These are phyloP conservation scores for Dicranocentrus wangi DNA, from an alignment of 2,888 invertebrate species.

Conservation along the genomic window DNA sequence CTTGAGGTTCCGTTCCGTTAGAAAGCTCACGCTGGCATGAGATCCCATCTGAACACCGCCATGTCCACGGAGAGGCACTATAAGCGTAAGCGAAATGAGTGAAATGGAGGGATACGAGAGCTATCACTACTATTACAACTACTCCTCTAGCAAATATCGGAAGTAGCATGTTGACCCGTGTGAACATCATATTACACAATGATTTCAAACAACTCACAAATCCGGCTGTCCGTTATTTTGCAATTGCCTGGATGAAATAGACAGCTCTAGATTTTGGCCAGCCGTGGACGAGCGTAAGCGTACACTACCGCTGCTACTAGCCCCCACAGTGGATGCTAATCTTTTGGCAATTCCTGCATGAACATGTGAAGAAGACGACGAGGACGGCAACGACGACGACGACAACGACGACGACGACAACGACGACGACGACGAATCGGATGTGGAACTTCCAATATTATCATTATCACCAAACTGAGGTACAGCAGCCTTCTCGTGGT, in stretches of 20 bases:
- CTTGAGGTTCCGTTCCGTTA: constrained; percentile 49
- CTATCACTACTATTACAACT: not conserved
- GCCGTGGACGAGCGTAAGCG: not conserved
- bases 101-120: constrained; percentile 24
- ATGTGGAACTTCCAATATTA: constrained; percentile 16
- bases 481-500: constrained; percentile 58
- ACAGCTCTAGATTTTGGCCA: constrained; percentile 38
- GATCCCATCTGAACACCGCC: constrained; percentile 70
- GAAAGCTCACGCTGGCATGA: constrained; percentile 66
- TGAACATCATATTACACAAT: not conserved
- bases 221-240: constrained; percentile 50
- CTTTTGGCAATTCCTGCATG: constrained; percentile 59
- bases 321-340: constrained; percentile 55
- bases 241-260: constrained; percentile 56
- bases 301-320: constrained; percentile 4
- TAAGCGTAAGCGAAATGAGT: constrained; percentile 45
- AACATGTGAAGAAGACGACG: constrained; percentile 5
- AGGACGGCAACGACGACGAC: not conserved
- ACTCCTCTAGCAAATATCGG: constrained; percentile 19
- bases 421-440: constrained; percentile 4
- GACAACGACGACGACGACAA: too few relatives aligned
- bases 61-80: constrained; percentile 73
- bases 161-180: not conserved
- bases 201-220: constrained; percentile 50
- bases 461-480: constrained; percentile 34